Percentiles rank a stretch among this genome's conserved stretches.
Evolutionary conservation across 1,140 invertebrate species (phyloP).

Genomic region (Brachionus manjavacas): DNA sequence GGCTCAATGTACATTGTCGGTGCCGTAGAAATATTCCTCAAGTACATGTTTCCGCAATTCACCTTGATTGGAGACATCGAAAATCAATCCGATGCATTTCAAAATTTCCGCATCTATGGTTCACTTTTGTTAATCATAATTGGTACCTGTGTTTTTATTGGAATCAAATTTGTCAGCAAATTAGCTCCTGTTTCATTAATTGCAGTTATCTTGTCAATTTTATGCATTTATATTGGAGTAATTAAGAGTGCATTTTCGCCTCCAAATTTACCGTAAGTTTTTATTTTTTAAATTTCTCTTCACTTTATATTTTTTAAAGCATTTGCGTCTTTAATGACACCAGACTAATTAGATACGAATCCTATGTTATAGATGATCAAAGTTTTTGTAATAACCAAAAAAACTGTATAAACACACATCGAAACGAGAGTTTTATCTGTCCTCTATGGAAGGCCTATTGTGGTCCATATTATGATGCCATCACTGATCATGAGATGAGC

Average conservation of each 20-base stretch:
- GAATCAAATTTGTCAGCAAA: constrained; percentile 97
- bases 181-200: constrained; percentile 92
- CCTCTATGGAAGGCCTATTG: constrained; percentile 37
- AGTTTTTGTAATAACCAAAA: background rate
- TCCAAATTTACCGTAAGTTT: constrained; percentile 16
- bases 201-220: constrained; percentile 90
- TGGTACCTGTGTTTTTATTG: constrained; percentile 88
- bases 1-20: constrained; percentile 94
- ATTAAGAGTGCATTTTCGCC: constrained; percentile 38
- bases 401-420: background rate
- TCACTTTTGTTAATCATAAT: constrained; percentile 80
- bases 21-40: constrained; percentile 94
- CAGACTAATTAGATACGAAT: constrained; percentile 22
- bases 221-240: constrained; percentile 82
- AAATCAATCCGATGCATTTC: constrained; percentile 56
- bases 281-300: background rate
- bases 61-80: constrained; percentile 81
- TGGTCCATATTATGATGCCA: background rate
- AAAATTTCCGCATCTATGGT: constrained; percentile 96
- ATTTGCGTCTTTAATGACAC: constrained; percentile 39
- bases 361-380: background rate
- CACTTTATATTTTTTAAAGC: background rate
- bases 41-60: constrained; percentile 84
- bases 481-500: background rate
- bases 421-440: constrained; percentile 24